A percentile compares a stretch with the other conserved stretches of the same genome.
phyloP scores from a whole-genome alignment of 2,888 invertebrate species.

The Beris chalybata region DNA sequence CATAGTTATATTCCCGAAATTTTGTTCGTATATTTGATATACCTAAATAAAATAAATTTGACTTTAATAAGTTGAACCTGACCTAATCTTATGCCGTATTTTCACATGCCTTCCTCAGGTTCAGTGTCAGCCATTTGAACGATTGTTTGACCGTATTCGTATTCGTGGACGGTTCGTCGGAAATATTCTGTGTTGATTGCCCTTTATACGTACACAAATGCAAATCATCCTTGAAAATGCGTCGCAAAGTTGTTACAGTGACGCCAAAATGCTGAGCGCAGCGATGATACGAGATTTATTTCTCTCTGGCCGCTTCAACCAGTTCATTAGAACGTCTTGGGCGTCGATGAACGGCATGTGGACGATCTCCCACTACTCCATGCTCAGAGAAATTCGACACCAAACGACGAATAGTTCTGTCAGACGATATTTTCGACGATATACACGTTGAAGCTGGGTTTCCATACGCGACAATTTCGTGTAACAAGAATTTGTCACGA shows the following conservation, averaged over 20 bases:
- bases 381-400: slow-evolving; percentile 33
- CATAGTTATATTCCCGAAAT: no score
- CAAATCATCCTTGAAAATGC: slow-evolving; percentile 34
- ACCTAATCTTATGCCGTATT: no score
- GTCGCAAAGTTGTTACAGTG: slow-evolving; percentile 31
- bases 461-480: no score
- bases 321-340: slow-evolving; percentile 31
- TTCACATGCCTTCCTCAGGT: no score
- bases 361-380: slow-evolving; percentile 34
- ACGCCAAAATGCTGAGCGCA: slow-evolving; percentile 28
- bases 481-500: no score
- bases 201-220: slow-evolving; percentile 32
- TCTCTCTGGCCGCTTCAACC: slow-evolving; percentile 37
- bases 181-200: slow-evolving; percentile 23
- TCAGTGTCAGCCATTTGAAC: slow-evolving; percentile 25
- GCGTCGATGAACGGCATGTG: slow-evolving; percentile 34
- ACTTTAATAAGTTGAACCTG: no score
- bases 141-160: slow-evolving; percentile 16
- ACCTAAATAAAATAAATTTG: no score
- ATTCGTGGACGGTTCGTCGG: slow-evolving; percentile 14
- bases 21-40: no score
- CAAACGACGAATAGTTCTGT: slow-evolving; percentile 26
- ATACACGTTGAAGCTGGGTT: no score
- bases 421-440: not conserved
- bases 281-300: slow-evolving; percentile 31